phyloP scores from a whole-genome alignment of 2,113 vertebrate genomes.

The Reinhardtius hippoglossoides region DNA sequence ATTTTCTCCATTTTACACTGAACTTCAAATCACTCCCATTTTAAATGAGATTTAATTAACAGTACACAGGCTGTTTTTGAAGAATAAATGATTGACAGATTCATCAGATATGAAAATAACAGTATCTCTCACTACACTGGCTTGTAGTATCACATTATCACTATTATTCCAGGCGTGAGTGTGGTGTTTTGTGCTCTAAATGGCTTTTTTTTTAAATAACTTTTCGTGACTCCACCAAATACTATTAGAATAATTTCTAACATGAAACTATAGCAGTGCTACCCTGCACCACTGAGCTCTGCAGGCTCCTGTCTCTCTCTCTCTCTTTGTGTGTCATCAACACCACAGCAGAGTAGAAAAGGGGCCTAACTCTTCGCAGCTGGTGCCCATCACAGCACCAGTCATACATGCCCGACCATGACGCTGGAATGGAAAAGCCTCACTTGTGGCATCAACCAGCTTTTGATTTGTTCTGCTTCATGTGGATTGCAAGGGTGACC shows the following conservation, averaged over 20 bases:
- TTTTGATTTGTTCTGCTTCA: slow-evolving; percentile 64
- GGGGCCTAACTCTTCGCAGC: slow-evolving; percentile 37
- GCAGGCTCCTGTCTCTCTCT: slow-evolving; percentile 15
- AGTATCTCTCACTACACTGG: not conserved
- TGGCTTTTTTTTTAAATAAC: not conserved
- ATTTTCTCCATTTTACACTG: not conserved
- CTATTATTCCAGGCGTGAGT: not conserved
- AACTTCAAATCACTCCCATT: not conserved
- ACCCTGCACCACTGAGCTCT: slow-evolving; percentile 1
- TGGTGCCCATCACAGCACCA: slow-evolving; percentile 23
- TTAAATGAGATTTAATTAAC: not conserved
- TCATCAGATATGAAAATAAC: not conserved
- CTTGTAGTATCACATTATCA: not conserved
- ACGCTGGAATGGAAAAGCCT: slow-evolving; percentile 37
- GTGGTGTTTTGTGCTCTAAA: not conserved
- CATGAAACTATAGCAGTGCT: no score
- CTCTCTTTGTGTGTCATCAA: slow-evolving; percentile 45
- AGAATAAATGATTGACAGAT: not conserved
- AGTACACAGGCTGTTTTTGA: not conserved
- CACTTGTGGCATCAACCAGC: slow-evolving; percentile 59
- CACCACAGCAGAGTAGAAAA: slow-evolving; percentile 5
- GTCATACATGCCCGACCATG: slow-evolving; percentile 38
- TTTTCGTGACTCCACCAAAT: no score
- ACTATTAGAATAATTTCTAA: no score
- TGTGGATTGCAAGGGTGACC: slow-evolving; percentile 44